Conservation (phyloP, 2,113 vertebrate species). For the Miniopterus natalensis region DNA sequence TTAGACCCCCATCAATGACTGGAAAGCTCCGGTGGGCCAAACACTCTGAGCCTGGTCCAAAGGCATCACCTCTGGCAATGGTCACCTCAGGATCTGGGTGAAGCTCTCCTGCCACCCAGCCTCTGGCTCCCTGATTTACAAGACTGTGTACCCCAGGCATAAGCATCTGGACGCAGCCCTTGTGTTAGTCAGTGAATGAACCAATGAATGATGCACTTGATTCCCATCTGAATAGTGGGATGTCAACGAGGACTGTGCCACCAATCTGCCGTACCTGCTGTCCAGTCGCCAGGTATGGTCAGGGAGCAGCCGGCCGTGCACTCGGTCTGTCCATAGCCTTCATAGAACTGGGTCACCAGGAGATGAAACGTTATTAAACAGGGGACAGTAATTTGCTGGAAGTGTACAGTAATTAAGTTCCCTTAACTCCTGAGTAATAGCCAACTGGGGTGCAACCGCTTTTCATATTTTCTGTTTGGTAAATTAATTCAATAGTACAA, state of each 20-base stretch:
- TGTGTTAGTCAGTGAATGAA: not conserved
- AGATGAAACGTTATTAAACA: not conserved
- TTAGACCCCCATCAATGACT: not conserved
- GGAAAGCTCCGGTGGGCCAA: not conserved
- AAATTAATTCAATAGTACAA: not conserved
- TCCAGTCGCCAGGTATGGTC: conserved; percentile 96
- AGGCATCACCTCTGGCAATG: not conserved
- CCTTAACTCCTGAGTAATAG: not conserved
- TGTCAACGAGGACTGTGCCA: fast-evolving
- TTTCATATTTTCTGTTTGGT: not conserved
- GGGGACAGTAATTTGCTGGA: too few species aligned
- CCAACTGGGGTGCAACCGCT: not conserved
- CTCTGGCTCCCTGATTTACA: not conserved
- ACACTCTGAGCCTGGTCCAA: not conserved
- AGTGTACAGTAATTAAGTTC: not conserved
- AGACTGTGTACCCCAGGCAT: not conserved
- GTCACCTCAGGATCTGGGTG: too few species aligned
- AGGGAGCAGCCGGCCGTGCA: conserved; percentile 95
- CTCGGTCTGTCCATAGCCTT: conserved; percentile 99
- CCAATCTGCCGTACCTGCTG: conserved; percentile 91
- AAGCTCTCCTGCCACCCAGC: not conserved
- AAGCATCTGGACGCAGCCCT: not conserved
- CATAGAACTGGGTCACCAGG: conserved; percentile 93
- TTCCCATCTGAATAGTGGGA: too few species aligned
- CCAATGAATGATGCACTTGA: not conserved